Base-by-base conservation (phyloP, 2,797 vertebrate species). In the Ptychadena robeensis region DNA sequence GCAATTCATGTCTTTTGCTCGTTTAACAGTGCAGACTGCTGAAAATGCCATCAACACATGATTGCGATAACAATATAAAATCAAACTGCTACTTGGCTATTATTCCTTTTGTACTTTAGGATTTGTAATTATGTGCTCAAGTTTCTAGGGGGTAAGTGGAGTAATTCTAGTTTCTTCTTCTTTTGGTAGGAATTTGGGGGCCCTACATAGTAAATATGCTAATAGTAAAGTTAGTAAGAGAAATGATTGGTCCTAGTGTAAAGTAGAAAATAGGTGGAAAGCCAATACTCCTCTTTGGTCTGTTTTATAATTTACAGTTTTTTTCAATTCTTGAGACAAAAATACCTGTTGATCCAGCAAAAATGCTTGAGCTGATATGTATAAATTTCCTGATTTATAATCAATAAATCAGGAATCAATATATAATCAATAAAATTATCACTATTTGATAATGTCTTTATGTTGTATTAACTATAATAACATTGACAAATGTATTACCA, bases 21-120 rank as follows among this genome's bases (percentile, higher is more conserved):
- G 28, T 61, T 61, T 61, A 61, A 61, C 59, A 61, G 10, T 61
- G 59, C 59, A 61, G 59, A 61, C 28, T 61, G 59, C 59, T 10
- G 59, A 61, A 59, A 61, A 61, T 61, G 59, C 59, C 12, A 61
- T 61, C 59, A 61, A 61, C 59, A 61, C 59, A 61, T 61, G 59
- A 61, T 61, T 61, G 59, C 59, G 12, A 61, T 61, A 61, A 61
- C 59, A 61, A 61, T 61, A 61, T 61, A 61, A 61, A 25, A 61
- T 61, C 59, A 61, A 61, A 61, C 15, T 61, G 59, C 59, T 61
- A 28, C 10, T 28, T 61, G n/a, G n/a, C 59, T 67, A 35, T 67
- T 31, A 67, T 67, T 67, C 15, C 65, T 67, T 67, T n/a, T 31
- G 28, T 31, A 4, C 8, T 61, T 27, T 61, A 61, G 59, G 59